Evolutionary conservation across 1,140 invertebrate genomes (phyloP), one percentile per base, ranked within the genome.

Genomic region (Andrena cerasifolii): DNA sequence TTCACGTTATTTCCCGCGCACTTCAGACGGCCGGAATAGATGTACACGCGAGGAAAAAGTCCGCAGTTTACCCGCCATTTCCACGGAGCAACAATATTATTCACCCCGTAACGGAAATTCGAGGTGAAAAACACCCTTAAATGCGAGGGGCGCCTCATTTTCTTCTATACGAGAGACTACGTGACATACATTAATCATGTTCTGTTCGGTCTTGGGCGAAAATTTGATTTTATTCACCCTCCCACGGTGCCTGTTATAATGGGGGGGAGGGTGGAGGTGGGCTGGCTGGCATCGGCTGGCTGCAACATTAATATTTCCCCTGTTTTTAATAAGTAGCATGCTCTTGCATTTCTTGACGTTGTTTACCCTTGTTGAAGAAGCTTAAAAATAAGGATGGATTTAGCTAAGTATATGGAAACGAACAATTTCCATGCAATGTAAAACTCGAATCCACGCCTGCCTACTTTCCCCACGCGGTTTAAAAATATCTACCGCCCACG

Each of bases 191-290:
- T 84, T 84, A 84, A 84, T 84, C 82, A 84, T 76, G 76, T 68
- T 47, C 45, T 43, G 67, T 63, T 78, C 74, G 80, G 72, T 78
- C 74, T 83, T 83, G 59, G 73, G 49, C 80, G 80, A 82, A 78
- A 83, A 83, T 83, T 83, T 83, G 81, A 83, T 83, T 82, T 83
- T 83, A 82, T 83, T 83, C 81, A 78, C 81, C 81, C 80, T 82
- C 59, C 21, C 16, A 21, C 7, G 36, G 10, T 12, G 40, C 16
- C 24, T n/a, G n/a, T 47, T 18, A 12, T 66, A n/a, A 51, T 26
- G n/a, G 12, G 73, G 26, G 36, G 51, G n/a, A n/a, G n/a, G n/a
- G n/a, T n/a, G n/a, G n/a, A n/a, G n/a, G n/a, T n/a, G n/a, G n/a
- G 36, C 10, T 40, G 36, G 36, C 4, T 3, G 36, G 31, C 59